Evolutionary conservation across 92 coral and sea anemone genomes (phyloP).

Genomic region (Palythoa grandis): DNA sequence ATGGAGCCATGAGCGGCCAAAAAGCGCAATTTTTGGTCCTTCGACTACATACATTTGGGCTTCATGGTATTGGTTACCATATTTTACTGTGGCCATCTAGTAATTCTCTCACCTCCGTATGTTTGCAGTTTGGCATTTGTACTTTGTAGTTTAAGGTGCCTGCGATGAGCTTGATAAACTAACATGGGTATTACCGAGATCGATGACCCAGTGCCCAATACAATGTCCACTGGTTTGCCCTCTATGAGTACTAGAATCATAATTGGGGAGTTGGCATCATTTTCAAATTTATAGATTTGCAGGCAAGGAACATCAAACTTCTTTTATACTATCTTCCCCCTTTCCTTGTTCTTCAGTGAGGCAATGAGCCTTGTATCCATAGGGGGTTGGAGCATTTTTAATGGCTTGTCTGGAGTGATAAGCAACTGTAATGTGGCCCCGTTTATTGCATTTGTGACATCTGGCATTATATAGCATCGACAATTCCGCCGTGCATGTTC

Average conservation of each 20-base stretch:
- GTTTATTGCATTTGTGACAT: neutral
- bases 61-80: too few species aligned
- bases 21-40: too few species aligned
- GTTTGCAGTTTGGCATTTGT: too few species aligned
- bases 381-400: neutral
- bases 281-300: too few species aligned
- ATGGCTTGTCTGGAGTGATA: neutral
- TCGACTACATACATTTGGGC: too few species aligned
- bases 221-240: conserved; percentile 29
- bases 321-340: neutral
- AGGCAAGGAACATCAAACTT: neutral
- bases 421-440: neutral
- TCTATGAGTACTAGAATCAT: neutral
- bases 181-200: conserved; percentile 4
- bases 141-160: neutral
- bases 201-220: conserved; percentile 11
- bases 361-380: neutral
- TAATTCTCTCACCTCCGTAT: too few species aligned
- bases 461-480: neutral
- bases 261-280: too few species aligned
- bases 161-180: neutral
- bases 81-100: too few species aligned
- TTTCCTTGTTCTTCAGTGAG: neutral
- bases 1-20: too few species aligned
- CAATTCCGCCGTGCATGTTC: neutral